Evolutionary conservation across 2,113 vertebrate genomes (phyloP), one percentile per base, ranked within the genome.

Genomic region (Pteronura brasiliensis): DNA sequence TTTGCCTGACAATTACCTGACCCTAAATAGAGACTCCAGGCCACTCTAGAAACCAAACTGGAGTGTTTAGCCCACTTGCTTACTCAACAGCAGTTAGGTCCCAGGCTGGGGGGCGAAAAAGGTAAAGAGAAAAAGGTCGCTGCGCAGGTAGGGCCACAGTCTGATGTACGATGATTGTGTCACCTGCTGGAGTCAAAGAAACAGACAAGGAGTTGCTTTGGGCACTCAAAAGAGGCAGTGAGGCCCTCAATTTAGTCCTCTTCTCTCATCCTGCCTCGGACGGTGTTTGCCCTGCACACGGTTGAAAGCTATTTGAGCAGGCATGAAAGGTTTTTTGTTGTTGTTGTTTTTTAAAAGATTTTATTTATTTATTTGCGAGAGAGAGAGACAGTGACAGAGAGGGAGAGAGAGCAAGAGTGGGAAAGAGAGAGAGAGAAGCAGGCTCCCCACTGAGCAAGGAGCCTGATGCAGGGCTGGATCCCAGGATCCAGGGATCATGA

Each of bases 241-340:
- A 42, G 15, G 11, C 10, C 13, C 44, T 23, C 52, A 2, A n/a
- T 17, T 27, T 34, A 17, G 12, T 80, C 34, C 39, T 27, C 27
- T 27, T 47, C 47, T 9, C 15, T 74, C 79, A 59, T 29, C 63
- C 44, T 29, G 15, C 39, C 18, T 83, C 74, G 67, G 29, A 42
- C 6, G 5, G 42, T 52, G 31, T 88, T 77, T 67, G 71, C 47
- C n/a, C 72, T 89, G 27, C 31, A 79, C 0, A 91, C 6, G 3
- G 77, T 93, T 85, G 94, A 93, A 93, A 88, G 11, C 34, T 44
- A 81, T 65, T 77, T 72, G 55, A 94, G 81, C 59, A 82, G 88
- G 74, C 52, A 6, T 95, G 72, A 27, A 4, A 61, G 25, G 59
- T 11, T 61, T 61, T 61, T 27, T 25, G 21, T 23, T 52, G 49